phyloP scores from a whole-genome alignment of 1,140 invertebrate genomes.

The Drosophila nebulosa region DNA sequence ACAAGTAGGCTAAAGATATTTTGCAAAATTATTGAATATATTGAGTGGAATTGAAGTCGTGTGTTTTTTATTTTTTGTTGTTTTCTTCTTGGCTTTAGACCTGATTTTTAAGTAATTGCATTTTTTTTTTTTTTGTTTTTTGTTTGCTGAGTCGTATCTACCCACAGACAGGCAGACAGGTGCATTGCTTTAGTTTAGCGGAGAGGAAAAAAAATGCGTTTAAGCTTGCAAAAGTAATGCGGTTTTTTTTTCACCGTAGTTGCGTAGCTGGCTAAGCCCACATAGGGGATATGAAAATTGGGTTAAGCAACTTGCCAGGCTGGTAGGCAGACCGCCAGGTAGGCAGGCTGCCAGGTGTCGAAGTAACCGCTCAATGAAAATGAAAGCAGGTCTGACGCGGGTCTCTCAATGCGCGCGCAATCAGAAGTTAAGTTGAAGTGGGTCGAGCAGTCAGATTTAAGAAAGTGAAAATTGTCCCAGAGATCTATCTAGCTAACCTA shows the following conservation, averaged over 20 bases:
- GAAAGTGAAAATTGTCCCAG: constrained; percentile 64
- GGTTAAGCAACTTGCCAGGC: constrained; percentile 59
- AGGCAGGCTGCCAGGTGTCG: constrained; percentile 19
- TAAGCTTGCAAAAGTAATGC: constrained; percentile 8
- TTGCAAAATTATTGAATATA: not conserved
- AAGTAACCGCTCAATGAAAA: constrained; percentile 58
- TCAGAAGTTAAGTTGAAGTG: constrained; percentile 51
- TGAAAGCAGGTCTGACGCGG: constrained; percentile 61
- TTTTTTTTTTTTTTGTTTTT: constrained; percentile 20
- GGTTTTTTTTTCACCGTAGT: constrained; percentile 22
- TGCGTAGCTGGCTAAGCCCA: constrained; percentile 64
- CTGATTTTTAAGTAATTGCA: constrained; percentile 13
- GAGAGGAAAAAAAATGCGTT: constrained; percentile 53
- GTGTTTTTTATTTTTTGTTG: not conserved
- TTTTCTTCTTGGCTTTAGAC: not conserved
- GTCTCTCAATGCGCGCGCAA: constrained; percentile 1
- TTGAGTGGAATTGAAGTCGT: not conserved
- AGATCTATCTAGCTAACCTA: constrained; percentile 35
- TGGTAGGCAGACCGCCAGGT: not conserved
- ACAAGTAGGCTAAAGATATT: not conserved
- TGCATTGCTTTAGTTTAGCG: constrained; percentile 33
- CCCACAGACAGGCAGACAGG: constrained; percentile 63
- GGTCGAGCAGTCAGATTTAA: constrained; percentile 39
- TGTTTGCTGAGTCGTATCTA: not conserved
- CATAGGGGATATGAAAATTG: constrained; percentile 68